These are phyloP conservation scores for Ciona savignyi DNA, from an alignment of 23 tunicate species.

Conservation along the genomic window DNA sequence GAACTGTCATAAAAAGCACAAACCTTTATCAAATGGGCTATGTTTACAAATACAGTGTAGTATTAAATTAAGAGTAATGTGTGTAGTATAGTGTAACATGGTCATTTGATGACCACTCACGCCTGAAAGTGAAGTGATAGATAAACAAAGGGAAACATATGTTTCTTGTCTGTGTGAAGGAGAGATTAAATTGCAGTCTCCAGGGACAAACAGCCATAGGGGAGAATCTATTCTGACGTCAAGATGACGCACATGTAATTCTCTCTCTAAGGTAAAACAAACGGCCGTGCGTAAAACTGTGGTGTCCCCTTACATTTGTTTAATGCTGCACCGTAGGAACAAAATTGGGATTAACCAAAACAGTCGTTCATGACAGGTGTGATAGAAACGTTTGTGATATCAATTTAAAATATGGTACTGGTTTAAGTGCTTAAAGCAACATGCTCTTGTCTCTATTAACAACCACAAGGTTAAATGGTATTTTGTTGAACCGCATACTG, in stretches of 20 bases:
- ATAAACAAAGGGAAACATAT: background rate
- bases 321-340: background rate
- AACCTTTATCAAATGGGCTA: too few relatives aligned
- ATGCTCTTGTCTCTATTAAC: background rate
- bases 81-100: background rate
- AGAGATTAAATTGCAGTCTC: constrained; percentile 3
- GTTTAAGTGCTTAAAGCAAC: background rate
- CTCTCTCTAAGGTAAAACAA: constrained; percentile 10
- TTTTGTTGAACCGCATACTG: background rate
- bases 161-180: background rate
- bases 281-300: background rate
- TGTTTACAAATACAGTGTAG: too few relatives aligned
- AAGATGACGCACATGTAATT: constrained; percentile 22
- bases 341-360: background rate
- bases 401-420: background rate
- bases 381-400: too few relatives aligned
- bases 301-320: constrained; percentile 14
- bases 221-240: constrained; percentile 19
- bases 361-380: background rate
- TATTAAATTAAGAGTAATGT: too few relatives aligned
- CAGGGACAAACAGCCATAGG: constrained; percentile 8
- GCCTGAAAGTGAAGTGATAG: background rate
- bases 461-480: background rate
- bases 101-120: background rate
- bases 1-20: too few relatives aligned